Base-by-base conservation (phyloP, 2,113 vertebrate genomes). In the Trogon melanurus region DNA sequence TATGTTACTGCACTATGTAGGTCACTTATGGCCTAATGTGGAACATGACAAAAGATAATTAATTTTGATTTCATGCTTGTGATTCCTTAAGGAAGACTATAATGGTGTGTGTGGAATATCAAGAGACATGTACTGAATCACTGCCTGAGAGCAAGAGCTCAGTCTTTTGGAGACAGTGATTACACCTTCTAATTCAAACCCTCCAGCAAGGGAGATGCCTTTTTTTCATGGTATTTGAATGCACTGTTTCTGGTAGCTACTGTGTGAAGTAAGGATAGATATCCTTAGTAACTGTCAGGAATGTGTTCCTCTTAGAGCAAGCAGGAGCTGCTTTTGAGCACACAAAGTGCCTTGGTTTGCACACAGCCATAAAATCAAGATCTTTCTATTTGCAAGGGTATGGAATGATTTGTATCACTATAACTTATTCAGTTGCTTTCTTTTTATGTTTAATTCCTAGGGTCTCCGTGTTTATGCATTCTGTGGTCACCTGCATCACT, bases 401-500 rank as follows among this genome's bases (percentile, higher is more conserved):
- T 47, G 48, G 50, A 81, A 30, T 60, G 65, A 67, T 29, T 85
- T 74, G 11, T 47, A 50, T 51, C 50, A 5, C n/a, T 73, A 0
- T 56, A 79, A 75, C n/a, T 79, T 34, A 61, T 27, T 82, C 51
- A 85, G 80, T 73, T 85, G 27, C 16, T 72, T 66, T 72, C 7
- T 50, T 65, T 81, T 67, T 88, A 17, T 86, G 20, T 93, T 88
- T 79, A 16, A 41, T 71, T 94, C 79, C 71, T 56, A 98, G 97
- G 97, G 97, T 16, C 56, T 98, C 53, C 94, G 96, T 81, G 97
- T 98, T 44, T 92, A 98, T 32, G 98, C 97, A 2, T 98, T 99
- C 71, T 98, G 79, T 16, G 98, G 98, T 26, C 99, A 99, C 61
- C 95, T 97, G 91, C 97, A 98, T 86, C 97, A 98, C 19, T 98